Evolutionary conservation across 2,888 invertebrate species (phyloP), one percentile per base, ranked within the genome.

Genomic region (Trilocha varians): DNA sequence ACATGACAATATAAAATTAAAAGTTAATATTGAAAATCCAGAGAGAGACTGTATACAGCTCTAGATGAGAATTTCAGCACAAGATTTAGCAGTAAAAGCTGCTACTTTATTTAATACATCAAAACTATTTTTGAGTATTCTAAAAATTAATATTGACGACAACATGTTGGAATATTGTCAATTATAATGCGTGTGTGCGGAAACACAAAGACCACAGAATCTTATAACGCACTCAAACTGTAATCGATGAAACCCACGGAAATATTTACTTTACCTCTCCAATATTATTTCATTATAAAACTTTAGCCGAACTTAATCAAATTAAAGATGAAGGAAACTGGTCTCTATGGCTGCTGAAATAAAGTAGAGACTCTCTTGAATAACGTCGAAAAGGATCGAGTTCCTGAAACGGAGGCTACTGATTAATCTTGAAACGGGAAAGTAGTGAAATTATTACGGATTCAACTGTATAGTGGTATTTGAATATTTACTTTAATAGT

Each of bases 281-380:
- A 35, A 36, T 32, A 43, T 42, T 32, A 47, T 42, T 47, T 47
- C 13, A 44, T 43, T 41, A 42, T 36, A 4, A 38, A 45, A 45
- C 38, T 48, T 45, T 32, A n/a, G 2, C 34, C 13, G n/a, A 42
- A 43, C 38, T 39, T 16, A 15, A 37, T 34, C 13, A 41, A 40
- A 17, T 32, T 32, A 6, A 2, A 11, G 5, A 25, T 11, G 25
- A 11, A 2, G 25, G 25, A 25, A 2, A 25, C 6, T 9, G 11
- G 5, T 5, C 25, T 25, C n/a, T 25, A 25, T 3, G 3, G 11
- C 25, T 25, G 1, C 11, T 6, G 25, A 4, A 25, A 25, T 25
- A 25, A 11, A 11, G 6, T 11, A 1, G 25, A 25, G 11, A 25
- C 6, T 25, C 6, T 9, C 6, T 11, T 3, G 25, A 6, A 2